phyloP scores from a whole-genome alignment of 2,888 invertebrate genomes.

The Galeruca laticollis region DNA sequence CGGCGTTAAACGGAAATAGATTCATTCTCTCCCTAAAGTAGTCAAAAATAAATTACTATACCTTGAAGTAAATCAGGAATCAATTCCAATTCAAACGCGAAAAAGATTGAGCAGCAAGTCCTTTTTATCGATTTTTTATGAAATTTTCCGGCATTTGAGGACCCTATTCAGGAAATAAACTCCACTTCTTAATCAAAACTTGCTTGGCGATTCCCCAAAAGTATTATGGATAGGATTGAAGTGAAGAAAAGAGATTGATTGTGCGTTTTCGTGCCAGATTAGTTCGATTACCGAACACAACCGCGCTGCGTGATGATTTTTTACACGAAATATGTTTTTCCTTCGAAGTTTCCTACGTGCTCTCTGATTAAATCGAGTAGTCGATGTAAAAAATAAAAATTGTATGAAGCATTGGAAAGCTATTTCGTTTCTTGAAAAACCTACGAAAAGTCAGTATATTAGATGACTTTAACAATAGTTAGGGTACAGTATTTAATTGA shows the following conservation, averaged over 20 bases:
- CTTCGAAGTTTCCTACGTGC: background rate
- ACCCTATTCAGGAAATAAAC: slow-evolving; percentile 26
- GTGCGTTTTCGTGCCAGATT: slow-evolving; percentile 23
- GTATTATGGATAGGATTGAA: slow-evolving; percentile 16
- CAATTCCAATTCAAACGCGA: slow-evolving; percentile 17
- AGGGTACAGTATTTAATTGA: too few species aligned
- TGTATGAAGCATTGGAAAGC: background rate
- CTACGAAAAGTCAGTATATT: background rate
- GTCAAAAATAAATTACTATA: slow-evolving; percentile 23
- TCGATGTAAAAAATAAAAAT: background rate
- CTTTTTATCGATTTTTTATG: slow-evolving; percentile 25
- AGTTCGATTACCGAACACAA: slow-evolving; percentile 21
- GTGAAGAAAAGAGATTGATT: slow-evolving; percentile 28
- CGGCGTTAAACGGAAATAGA: slow-evolving; percentile 5
- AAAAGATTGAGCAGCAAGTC: background rate
- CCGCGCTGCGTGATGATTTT: slow-evolving; percentile 6
- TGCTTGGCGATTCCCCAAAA: slow-evolving; percentile 19
- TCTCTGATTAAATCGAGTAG: slow-evolving; percentile 7
- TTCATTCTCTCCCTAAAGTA: slow-evolving; percentile 15
- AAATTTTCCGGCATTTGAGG: slow-evolving; percentile 27
- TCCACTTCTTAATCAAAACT: slow-evolving; percentile 31
- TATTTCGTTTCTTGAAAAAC: too few species aligned
- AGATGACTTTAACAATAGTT: background rate
- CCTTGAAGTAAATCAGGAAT: slow-evolving; percentile 19
- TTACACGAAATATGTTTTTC: slow-evolving; percentile 8